A percentile compares a stretch with the other conserved stretches of the same genome.
These are phyloP conservation scores for Trididemnum miniatum DNA, from an alignment of 23 tunicate species.

Conservation along the genomic window DNA sequence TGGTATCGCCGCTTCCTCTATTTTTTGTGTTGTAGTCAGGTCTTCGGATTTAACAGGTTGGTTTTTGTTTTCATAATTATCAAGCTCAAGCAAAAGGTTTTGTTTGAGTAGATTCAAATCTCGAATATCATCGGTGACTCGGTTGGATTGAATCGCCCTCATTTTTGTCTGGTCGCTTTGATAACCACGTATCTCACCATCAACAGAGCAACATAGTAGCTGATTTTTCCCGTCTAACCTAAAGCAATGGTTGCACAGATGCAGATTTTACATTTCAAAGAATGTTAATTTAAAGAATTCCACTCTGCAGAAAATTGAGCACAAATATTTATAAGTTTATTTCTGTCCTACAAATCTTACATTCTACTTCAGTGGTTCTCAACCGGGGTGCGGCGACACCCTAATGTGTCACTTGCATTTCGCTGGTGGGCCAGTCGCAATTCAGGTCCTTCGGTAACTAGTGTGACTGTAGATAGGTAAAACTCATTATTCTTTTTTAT, in stretches of 20 bases:
- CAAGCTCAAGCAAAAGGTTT: constrained; percentile 70
- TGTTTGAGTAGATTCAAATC: constrained; percentile 71
- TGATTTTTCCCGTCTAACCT: constrained; percentile 84
- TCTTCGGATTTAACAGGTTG: constrained; percentile 33
- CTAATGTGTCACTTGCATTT: too few relatives aligned
- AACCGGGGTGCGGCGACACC: too few relatives aligned
- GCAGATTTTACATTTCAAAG: background rate
- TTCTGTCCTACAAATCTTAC: too few relatives aligned
- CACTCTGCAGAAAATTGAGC: too few relatives aligned
- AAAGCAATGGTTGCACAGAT: background rate
- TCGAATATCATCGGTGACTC: constrained; percentile 24
- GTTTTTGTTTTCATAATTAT: constrained; percentile 65
- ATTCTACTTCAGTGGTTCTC: too few relatives aligned
- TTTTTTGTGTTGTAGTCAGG: constrained; percentile 37
- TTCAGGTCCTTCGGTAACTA: too few relatives aligned
- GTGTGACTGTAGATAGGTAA: too few relatives aligned
- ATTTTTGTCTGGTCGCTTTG: constrained; percentile 19
- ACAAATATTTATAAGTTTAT: too few relatives aligned
- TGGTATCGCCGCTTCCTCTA: constrained; percentile 66
- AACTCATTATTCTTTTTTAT: too few relatives aligned
- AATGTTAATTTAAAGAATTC: too few relatives aligned
- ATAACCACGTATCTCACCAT: constrained; percentile 88
- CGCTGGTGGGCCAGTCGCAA: too few relatives aligned
- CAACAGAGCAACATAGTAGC: constrained; percentile 86
- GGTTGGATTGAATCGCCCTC: constrained; percentile 9